Base-by-base conservation (phyloP, 2,113 vertebrate species). In the Terrapene triunguis region DNA sequence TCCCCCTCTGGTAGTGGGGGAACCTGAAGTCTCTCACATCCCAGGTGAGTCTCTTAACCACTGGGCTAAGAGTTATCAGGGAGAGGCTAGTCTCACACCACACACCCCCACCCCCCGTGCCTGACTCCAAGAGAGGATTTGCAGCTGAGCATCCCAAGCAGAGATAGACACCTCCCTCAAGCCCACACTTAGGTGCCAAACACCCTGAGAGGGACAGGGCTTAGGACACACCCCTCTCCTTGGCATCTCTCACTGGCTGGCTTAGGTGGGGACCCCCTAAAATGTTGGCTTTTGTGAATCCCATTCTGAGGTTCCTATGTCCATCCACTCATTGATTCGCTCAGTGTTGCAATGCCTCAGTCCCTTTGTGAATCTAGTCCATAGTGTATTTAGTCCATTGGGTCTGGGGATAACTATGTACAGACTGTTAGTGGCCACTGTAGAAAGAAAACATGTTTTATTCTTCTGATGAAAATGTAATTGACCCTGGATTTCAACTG, bases 81-180 rank as follows among this genome's bases (percentile, higher is more conserved):
- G 8, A 69, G 4, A 19, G 19, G 2, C 35, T 69, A 14, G 10
- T 35, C 14, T 21, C 14, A 16, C 32, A 12, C 5, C 29, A 32
- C 3, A 7, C 59, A 2, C 14, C 32, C 7, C 27, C 11, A 6
- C 25, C 5, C 5, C 32, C 8, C 3, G 17, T n/a, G 16, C 65
- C 35, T 69, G 35, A 19, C 35, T n/a, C 35, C 65, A 69, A n/a
- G 35, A 69, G 62, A 35, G 32, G 3, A 14, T n/a, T n/a, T 69
- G 35, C 35, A n/a, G 35, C 16, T 69, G 35, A 69, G 65, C 35
- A 38, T 69, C 35, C 17, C 35, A 69, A n/a, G 35, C 8, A 21
- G 35, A 69, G 32, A 35, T 17, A 65, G 16, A 35, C 6, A 35
- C 13, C 32, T 65, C 62, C 10, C 32, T 65, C 62, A 4, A n/a